Base-by-base conservation (phyloP, 2,888 invertebrate genomes). In the Arctia plantaginis region DNA sequence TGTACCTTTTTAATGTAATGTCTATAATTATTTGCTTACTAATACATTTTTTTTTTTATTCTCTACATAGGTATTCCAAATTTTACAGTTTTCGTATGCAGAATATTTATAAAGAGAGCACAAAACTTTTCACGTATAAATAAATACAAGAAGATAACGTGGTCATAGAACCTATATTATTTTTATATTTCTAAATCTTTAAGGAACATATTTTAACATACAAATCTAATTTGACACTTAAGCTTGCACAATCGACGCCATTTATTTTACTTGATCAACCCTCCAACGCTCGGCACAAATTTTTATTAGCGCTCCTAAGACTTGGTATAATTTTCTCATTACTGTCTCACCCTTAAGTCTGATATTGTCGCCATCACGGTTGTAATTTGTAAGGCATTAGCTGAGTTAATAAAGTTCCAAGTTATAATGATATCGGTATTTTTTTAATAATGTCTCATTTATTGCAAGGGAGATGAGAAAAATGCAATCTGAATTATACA, bases 291-390 rank as follows among this genome's bases (percentile, higher is more conserved):
- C 69, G 71, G 90, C 90, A 91, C 94, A 94, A 94, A 95, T 95
- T 95, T 95, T 95, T 95, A 94, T 93, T 93, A 93, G 91, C 88
- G 91, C 85, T 86, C 91, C 90, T 94, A 95, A 95, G 94, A 87
- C 94, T 88, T 87, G 86, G 95, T 90, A 95, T 95, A 95, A 95
- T 95, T 94, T 95, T 92, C 91, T 93, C 95, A 92, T 95, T 94
- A 93, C 79, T 79, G 86, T 84, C 85, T 89, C 89, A 88, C 88
- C 87, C 87, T 88, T 90, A 90, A 90, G 89, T 88, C 90, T 84
- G 88, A 89, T 87, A 86, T 89, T 88, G 86, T 87, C 87, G 87
- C 90, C 88, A 89, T 88, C 82, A 83, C 74, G 77, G 69, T 79
- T 81, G 89, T 88, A 90, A 91, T 92, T 92, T 85, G 85, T 92